A percentile compares a stretch with the other conserved stretches of the same genome.
phyloP scores from a whole-genome alignment of 2,888 invertebrate genomes.

The Merodon equestris region DNA sequence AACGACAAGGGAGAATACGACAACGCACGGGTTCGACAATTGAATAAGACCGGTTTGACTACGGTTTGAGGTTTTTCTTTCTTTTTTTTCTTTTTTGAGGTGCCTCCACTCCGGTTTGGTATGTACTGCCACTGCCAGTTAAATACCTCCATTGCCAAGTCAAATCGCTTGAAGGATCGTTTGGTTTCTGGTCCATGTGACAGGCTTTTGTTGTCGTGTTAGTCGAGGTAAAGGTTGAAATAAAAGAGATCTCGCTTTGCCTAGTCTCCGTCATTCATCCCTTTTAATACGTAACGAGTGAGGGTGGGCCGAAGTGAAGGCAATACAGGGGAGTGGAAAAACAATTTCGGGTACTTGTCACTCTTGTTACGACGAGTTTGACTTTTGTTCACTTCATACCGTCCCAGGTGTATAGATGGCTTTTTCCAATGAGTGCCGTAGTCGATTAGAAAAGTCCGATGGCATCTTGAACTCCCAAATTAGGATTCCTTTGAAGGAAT shows the following conservation, averaged over 20 bases:
- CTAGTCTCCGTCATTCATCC: too few species aligned
- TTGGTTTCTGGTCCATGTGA: slow-evolving; percentile 63
- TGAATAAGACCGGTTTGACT: slow-evolving; percentile 32
- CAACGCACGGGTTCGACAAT: slow-evolving; percentile 34
- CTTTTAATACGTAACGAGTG: slow-evolving; percentile 4
- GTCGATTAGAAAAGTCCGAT: too few species aligned
- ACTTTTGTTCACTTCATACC: slow-evolving; percentile 35
- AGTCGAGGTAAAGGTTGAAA: slow-evolving; percentile 9
- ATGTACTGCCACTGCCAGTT: slow-evolving; percentile 31
- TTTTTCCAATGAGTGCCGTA: too few species aligned
- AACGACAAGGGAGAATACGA: too few species aligned
- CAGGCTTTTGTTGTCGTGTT: slow-evolving; percentile 54
- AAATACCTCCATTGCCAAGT: slow-evolving; percentile 56
- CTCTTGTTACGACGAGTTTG: slow-evolving; percentile 49
- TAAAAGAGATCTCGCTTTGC: too few species aligned
- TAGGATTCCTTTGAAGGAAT: too few species aligned
- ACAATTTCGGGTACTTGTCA: slow-evolving; percentile 64
- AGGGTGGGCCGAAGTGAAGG: slow-evolving; percentile 23
- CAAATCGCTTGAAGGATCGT: slow-evolving; percentile 67
- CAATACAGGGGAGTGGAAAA: slow-evolving; percentile 43
- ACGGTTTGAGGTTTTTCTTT: slow-evolving; percentile 40
- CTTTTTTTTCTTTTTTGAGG: too few species aligned
- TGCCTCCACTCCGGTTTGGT: slow-evolving; percentile 48
- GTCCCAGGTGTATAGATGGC: too few species aligned
- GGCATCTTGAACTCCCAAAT: too few species aligned